Evolutionary conservation across 2,113 vertebrate species (phyloP).

Genomic region (Lophotis ruficrista): DNA sequence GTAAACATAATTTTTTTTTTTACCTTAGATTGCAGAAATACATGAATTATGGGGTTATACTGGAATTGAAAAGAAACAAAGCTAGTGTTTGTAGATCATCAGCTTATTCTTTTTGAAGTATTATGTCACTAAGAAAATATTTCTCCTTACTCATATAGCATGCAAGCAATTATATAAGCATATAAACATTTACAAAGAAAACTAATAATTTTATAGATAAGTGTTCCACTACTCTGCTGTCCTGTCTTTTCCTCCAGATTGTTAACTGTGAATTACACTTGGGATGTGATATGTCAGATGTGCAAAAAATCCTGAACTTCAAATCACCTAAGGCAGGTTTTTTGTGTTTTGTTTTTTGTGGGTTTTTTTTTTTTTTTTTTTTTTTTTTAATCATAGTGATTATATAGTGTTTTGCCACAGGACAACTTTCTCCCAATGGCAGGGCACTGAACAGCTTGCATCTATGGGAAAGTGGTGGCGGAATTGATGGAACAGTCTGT

Average conservation of each 20-base stretch:
- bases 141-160: background rate
- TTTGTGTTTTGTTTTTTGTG: background rate
- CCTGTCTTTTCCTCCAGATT: background rate
- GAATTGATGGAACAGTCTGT: constrained; percentile 57
- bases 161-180: background rate
- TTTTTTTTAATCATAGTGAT: background rate
- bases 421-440: constrained; percentile 18
- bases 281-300: background rate
- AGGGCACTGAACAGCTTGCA: constrained; percentile 35
- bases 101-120: background rate
- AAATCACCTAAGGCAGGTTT: background rate
- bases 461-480: constrained; percentile 5
- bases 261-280: background rate
- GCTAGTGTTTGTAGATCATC: background rate
- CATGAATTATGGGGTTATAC: background rate
- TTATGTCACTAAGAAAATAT: background rate
- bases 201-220: background rate
- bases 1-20: constrained; percentile 6
- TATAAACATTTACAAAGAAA: background rate
- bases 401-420: constrained; percentile 29
- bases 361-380: background rate
- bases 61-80: background rate
- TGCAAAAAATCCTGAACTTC: background rate
- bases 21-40: constrained; percentile 31
- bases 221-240: background rate